Conservation (phyloP, 2,888 invertebrate species). For the Pollenia amentaria region DNA sequence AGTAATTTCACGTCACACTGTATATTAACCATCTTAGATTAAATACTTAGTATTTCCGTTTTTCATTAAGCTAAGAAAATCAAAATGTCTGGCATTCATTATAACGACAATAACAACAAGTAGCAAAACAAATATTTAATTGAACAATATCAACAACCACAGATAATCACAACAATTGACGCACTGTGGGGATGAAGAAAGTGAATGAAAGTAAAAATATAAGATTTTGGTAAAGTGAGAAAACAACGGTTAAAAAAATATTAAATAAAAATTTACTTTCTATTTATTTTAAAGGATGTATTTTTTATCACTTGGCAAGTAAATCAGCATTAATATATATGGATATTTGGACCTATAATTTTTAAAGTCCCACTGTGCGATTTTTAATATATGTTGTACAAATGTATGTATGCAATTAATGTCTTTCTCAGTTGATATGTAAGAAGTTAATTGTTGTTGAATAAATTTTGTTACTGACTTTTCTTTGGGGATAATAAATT, state of each 20-base stretch:
- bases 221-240: background rate
- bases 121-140: conserved; percentile 61
- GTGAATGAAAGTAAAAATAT: background rate
- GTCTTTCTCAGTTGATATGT: background rate
- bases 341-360: too few species aligned
- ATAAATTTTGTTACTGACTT: background rate
- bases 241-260: too few species aligned
- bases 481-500: conserved; percentile 54
- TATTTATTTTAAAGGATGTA: too few species aligned
- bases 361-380: too few species aligned
- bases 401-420: background rate
- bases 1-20: background rate
- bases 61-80: conserved; percentile 79
- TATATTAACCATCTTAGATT: conserved; percentile 52
- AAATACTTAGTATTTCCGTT: conserved; percentile 81
- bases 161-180: conserved; percentile 66
- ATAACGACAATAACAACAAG: conserved; percentile 49
- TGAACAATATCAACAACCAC: conserved; percentile 60
- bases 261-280: too few species aligned
- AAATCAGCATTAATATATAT: too few species aligned
- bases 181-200: conserved; percentile 4
- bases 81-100: conserved; percentile 74
- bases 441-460: background rate
- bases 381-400: background rate
- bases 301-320: too few species aligned